Evolutionary conservation across 1,140 invertebrate genomes (phyloP).

Genomic region (Pseudomyrmex pallidus): DNA sequence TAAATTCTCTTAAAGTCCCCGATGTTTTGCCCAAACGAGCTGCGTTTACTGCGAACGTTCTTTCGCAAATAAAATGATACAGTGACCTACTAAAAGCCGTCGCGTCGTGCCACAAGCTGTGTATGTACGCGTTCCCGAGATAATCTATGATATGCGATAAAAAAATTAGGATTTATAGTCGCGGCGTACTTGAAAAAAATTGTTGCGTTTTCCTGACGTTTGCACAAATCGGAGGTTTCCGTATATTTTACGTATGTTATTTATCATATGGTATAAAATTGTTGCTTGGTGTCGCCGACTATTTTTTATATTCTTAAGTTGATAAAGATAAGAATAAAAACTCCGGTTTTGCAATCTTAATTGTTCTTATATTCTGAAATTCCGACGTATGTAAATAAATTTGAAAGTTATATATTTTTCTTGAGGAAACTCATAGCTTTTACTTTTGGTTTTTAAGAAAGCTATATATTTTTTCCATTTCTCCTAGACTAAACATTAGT

Average conservation of each 20-base stretch:
- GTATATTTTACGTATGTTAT: conserved; percentile 1
- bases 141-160: conserved; percentile 42
- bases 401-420: background rate
- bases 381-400: background rate
- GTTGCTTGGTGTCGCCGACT: background rate
- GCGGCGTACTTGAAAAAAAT: background rate
- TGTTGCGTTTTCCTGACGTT: conserved; percentile 9
- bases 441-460: background rate
- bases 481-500: background rate
- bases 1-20: conserved; percentile 53
- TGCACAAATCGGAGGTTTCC: conserved; percentile 13
- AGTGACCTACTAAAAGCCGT: conserved; percentile 49
- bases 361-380: background rate
- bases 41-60: conserved; percentile 40
- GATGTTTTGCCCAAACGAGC: conserved; percentile 26
- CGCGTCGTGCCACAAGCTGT: conserved; percentile 1
- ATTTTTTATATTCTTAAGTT: conserved; percentile 14
- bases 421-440: no score
- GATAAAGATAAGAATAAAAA: background rate
- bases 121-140: conserved; percentile 25
- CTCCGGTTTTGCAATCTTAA: background rate
- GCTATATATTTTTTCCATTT: background rate
- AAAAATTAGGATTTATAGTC: conserved; percentile 47
- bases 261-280: conserved; percentile 35
- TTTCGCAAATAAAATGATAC: conserved; percentile 57